Base-by-base conservation (phyloP, 53 echinoderm and acorn worm genomes). In the Echinometra lucunter region DNA sequence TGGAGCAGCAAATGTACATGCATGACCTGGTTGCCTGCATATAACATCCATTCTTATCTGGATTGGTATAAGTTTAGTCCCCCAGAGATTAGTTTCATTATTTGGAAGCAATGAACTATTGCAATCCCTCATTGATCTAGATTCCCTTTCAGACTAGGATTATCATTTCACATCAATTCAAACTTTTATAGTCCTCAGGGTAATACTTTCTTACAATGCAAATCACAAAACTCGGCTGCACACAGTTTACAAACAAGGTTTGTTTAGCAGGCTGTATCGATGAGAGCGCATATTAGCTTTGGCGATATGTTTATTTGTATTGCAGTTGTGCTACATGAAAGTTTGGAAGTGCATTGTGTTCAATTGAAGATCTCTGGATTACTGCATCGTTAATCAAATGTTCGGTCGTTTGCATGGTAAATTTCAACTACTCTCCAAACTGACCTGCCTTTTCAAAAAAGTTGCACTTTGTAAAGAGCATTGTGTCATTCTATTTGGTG, bases 61-160 rank as follows among this genome's bases (percentile, higher is more conserved):
- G 13, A 35, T 72, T 30, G 81, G 19, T 40, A 25, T 44, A 81
- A 21, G 21, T 40, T 9, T 81, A 4, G 37, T 40, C 81, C 30
- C 75, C 81, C 23, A 81, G 23, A 6, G 44, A 21, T 81, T 0
- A 81, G 44, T 81, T 44, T 4, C 44, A 44, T 81, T 81, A 81
- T 81, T 44, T 81, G 44, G 81, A 44, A 81, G 44, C 81, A 81
- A 18, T 42, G 81, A 44, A 81, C 81, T 44, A 81, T 81, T 81
- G 21, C 42, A 81, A 28, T 37, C 63, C 34, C 42, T 44, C 21
- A 42, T 81, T 81, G 7, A 18, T 81, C 81, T 44, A 25, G 21
- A 23, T n/a, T 0, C 81, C 18, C 81, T 21, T 40, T 44, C 44
- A 81, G 81, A 81, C 44, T 19, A 1, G 25, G 17, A 44, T 81